Base-by-base conservation (phyloP, 2,888 invertebrate genomes). In the Seira musarum region DNA sequence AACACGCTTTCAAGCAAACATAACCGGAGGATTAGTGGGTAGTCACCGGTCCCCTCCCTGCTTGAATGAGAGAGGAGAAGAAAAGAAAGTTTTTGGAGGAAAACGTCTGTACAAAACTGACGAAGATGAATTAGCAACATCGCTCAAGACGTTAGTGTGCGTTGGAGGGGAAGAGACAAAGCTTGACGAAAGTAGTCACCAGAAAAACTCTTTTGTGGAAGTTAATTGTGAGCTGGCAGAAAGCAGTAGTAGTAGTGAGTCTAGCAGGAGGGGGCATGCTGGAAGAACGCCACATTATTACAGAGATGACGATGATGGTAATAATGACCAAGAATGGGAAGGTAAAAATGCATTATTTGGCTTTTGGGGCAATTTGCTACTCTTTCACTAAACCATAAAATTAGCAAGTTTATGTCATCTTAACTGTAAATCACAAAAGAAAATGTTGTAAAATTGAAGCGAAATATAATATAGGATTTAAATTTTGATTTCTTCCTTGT, bases 31-130 rank as follows among this genome's bases (percentile, higher is more conserved):
- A 40, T 40, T 13, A 6, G 6, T 13, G 40, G 13, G 40, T 40
- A 40, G 40, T 40, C 35, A 17, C 30, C 53, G 64, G 13, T 35
- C 40, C 61, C 69, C 19, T 19, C 67, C 30, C 73, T 22, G 60
- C 57, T 15, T 63, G 0, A 49, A 21, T 57, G 57, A 57, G 57
- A 57, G 17, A 57, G 57, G 46, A 6, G 13, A 13, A n/a, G 17
- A 17, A 57, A n/a, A 57, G 57, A 19, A n/a, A n/a, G 65, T 65
- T 19, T 30, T 65, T 1, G 8, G 35, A 35, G 30, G 25, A 30
- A n/a, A 65, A 35, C 24, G 65, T 65, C n/a, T n/a, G n/a, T n/a
- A n/a, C n/a, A n/a, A n/a, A 40, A 13, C 6, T 13, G 40, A 40
- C 13, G 40, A 40, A 40, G 40, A 40, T 40, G 40, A 40, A 13